phyloP scores from a whole-genome alignment of 2,797 vertebrate genomes.

The Oreonectes daqikongensis region DNA sequence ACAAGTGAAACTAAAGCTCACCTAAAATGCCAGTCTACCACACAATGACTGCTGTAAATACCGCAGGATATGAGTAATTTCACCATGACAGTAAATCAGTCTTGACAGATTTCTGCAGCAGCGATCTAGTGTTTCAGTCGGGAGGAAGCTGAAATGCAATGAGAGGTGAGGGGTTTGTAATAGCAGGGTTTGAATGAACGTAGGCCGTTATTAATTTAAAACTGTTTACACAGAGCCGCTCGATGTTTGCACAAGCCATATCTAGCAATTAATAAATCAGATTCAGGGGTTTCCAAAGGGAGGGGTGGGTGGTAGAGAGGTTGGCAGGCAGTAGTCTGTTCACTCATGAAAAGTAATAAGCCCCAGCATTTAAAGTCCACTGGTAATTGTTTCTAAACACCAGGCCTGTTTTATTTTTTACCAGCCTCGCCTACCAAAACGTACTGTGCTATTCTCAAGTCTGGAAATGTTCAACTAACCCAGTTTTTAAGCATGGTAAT shows the following conservation, averaged over 20 bases:
- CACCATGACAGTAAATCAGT: constrained; percentile 52
- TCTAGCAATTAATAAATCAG: constrained; percentile 51
- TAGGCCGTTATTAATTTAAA: constrained; percentile 51
- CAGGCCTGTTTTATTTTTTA: constrained; percentile 4
- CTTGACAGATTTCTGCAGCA: constrained; percentile 19
- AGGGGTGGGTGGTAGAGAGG: neutral
- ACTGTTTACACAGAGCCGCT: constrained; percentile 44
- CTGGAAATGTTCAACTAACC: constrained; percentile 4
- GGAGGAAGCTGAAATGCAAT: constrained; percentile 28
- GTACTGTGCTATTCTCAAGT: neutral
- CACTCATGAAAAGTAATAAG: constrained; percentile 41
- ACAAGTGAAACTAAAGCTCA: neutral
- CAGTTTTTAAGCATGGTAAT: neutral
- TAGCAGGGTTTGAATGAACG: constrained; percentile 45
- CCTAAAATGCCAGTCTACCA: constrained; percentile 29
- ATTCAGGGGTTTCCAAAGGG: constrained; percentile 25
- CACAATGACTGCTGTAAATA: constrained; percentile 37
- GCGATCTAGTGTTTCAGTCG: constrained; percentile 38
- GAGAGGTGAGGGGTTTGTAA: constrained; percentile 46
- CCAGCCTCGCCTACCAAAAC: neutral
- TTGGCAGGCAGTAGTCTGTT: constrained; percentile 7
- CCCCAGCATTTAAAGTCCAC: constrained; percentile 40
- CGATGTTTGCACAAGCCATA: constrained; percentile 44
- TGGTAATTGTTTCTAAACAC: constrained; percentile 29
- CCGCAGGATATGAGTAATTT: constrained; percentile 14